Percentiles rank a stretch among this genome's conserved stretches.
Conservation (phyloP, 2,113 vertebrate species). For the Poecile atricapillus region DNA sequence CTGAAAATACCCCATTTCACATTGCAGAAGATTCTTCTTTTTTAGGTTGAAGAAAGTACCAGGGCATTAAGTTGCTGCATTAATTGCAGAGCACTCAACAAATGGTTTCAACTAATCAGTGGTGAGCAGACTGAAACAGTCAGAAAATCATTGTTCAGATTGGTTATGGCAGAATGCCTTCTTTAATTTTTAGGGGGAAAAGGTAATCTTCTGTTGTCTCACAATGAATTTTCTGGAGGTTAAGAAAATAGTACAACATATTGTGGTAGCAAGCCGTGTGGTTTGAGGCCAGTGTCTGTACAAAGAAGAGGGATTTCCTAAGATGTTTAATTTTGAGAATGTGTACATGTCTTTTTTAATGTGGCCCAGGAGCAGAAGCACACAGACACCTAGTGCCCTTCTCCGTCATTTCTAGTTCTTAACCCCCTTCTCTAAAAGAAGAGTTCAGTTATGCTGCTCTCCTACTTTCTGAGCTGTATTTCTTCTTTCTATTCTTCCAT, state of each 20-base stretch:
- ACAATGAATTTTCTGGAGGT: background rate
- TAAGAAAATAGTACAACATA: background rate
- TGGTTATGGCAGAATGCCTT: background rate
- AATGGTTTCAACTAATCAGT: background rate
- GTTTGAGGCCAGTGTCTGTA: background rate
- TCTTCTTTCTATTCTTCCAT: background rate
- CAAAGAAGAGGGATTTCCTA: background rate
- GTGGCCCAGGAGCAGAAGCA: background rate
- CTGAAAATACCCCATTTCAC: background rate
- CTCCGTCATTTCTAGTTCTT: background rate
- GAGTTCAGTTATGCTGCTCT: background rate
- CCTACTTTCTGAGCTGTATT: background rate
- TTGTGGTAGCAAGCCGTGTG: background rate
- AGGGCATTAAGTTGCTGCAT: background rate
- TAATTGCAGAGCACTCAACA: background rate
- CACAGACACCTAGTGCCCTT: background rate
- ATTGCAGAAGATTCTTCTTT: background rate
- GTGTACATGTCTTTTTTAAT: background rate
- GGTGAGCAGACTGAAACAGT: background rate
- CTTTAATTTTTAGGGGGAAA: background rate
- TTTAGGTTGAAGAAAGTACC: background rate
- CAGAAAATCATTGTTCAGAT: background rate
- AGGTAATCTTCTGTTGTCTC: background rate
- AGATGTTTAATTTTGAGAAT: background rate
- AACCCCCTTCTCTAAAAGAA: background rate